These are phyloP conservation scores for Sylvia atricapilla DNA, from an alignment of 2,113 vertebrate genomes.

Conservation along the genomic window DNA sequence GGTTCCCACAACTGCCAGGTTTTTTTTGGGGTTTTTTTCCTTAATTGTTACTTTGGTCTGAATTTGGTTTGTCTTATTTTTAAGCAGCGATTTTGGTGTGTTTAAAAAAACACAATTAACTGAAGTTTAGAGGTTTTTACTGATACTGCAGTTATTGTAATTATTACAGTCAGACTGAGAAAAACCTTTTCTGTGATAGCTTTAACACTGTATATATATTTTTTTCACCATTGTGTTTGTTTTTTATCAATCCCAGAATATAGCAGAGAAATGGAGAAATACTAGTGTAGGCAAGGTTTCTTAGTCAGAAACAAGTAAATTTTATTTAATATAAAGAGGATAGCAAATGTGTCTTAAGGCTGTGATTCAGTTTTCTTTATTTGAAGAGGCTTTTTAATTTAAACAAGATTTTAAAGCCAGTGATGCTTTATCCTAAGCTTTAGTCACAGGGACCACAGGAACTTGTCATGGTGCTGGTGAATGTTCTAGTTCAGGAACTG, in stretches of 20 bases:
- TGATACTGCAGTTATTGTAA: neutral
- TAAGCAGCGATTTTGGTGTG: neutral
- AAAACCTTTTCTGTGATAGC: neutral
- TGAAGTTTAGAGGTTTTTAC: neutral
- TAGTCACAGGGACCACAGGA: no score
- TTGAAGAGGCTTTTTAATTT: neutral
- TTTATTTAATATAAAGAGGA: neutral
- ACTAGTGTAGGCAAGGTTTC: neutral
- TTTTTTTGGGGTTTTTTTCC: neutral
- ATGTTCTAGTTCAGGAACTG: neutral
- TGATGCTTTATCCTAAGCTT: neutral
- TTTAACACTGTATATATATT: neutral
- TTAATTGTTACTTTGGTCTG: neutral
- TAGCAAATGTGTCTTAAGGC: neutral
- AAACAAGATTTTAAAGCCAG: neutral
- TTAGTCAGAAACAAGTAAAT: neutral
- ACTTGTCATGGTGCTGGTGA: rapidly evolving
- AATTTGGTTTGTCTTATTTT: neutral
- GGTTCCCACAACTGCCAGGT: neutral
- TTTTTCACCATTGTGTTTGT: neutral
- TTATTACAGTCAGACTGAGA: neutral
- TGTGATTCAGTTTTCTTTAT: neutral
- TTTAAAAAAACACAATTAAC: neutral
- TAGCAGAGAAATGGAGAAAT: neutral
- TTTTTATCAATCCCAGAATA: neutral